Conservation (phyloP, 2,113 vertebrate species). For the Chionodraco myersi region DNA sequence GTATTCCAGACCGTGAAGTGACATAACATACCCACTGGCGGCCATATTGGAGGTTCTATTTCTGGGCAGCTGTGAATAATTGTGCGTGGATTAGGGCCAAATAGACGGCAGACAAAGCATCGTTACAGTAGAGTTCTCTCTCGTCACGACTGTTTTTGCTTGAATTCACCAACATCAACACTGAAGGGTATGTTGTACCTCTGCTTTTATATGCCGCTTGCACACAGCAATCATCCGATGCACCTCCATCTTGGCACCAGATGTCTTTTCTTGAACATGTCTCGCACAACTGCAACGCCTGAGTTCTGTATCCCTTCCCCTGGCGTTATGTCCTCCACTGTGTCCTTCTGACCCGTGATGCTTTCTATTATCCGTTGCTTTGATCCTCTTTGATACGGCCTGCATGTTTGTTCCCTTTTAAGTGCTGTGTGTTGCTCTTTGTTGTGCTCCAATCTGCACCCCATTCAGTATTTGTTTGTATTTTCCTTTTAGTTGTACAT, state of each 20-base stretch:
- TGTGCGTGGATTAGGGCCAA: conserved; percentile 14
- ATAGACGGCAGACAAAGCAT: neutral
- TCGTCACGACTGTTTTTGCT: neutral
- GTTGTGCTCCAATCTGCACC: neutral
- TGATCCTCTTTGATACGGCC: neutral
- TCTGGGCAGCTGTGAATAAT: conserved; percentile 30
- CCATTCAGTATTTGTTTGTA: neutral
- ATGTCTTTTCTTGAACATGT: conserved; percentile 52
- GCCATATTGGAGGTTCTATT: conserved; percentile 21
- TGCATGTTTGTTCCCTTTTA: neutral
- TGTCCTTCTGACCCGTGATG: conserved; percentile 29
- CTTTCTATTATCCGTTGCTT: conserved; percentile 16
- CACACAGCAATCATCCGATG: conserved; percentile 9
- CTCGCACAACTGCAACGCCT: conserved; percentile 28
- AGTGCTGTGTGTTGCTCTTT: neutral
- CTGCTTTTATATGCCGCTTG: neutral
- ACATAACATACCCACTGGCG: conserved; percentile 11
- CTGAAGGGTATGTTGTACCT: neutral
- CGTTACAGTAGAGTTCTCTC: conserved; percentile 4
- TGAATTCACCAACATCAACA: neutral
- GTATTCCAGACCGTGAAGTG: conserved; percentile 33
- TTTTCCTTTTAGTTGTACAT: neutral
- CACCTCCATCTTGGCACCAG: conserved; percentile 53
- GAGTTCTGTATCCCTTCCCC: conserved; percentile 30
- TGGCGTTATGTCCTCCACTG: neutral